Conservation (phyloP, 2,888 invertebrate species). For the Drosophila mayaguana region DNA sequence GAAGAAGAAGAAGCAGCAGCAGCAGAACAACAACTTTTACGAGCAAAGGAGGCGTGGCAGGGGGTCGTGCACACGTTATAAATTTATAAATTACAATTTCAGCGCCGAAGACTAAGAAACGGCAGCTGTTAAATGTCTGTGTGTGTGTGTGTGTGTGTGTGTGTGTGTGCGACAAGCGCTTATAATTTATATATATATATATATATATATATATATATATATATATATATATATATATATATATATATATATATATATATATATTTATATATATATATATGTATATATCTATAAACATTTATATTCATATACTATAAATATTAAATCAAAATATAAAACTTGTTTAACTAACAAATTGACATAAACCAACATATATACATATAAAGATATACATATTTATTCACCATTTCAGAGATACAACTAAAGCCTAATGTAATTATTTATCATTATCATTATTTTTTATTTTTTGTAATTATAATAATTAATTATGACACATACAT, state of each 20-base stretch:
- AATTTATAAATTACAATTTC: conserved; percentile 85
- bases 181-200: conserved; percentile 44
- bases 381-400: background rate
- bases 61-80: conserved; percentile 66
- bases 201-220: background rate
- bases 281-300: background rate
- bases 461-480: conserved; percentile 55
- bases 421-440: conserved; percentile 8
- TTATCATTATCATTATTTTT: background rate
- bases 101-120: conserved; percentile 20
- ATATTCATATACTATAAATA: conserved; percentile 18
- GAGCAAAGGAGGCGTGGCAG: conserved; percentile 4
- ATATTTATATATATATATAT: background rate
- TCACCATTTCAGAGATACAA: background rate
- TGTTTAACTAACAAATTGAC: background rate
- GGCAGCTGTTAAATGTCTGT: conserved; percentile 2
- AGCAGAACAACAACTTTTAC: background rate
- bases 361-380: background rate
- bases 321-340: background rate
- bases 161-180: conserved; percentile 12
- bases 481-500: conserved; percentile 56
- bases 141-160: too few relatives aligned
- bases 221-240: conserved; percentile 16
- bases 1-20: background rate
- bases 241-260: background rate